Evolutionary conservation across 30 jellyfish, hydroid and myxozoan species (phyloP).

Genomic region (Morbakka virulenta): DNA sequence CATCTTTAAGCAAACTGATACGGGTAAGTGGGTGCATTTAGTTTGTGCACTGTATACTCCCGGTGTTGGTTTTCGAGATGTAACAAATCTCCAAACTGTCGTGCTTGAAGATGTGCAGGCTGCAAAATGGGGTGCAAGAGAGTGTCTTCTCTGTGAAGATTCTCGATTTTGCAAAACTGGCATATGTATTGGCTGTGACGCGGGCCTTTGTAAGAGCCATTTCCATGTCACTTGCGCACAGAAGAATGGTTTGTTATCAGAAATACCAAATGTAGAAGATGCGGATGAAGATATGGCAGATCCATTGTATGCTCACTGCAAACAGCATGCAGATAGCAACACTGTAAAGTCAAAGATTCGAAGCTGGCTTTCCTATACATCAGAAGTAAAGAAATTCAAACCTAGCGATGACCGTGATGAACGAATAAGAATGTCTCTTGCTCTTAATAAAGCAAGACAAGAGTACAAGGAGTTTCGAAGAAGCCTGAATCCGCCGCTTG

Average conservation of each 20-base stretch:
- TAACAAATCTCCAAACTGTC: conserved; percentile 68
- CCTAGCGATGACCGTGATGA: conserved; percentile 55
- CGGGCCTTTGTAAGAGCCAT: conserved; percentile 82
- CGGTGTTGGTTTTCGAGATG: conserved; percentile 86
- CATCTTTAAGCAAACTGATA: conserved; percentile 74
- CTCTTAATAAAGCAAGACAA: conserved; percentile 47
- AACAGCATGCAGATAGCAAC: conserved; percentile 79
- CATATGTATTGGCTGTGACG: conserved; percentile 90
- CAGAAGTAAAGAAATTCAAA: conserved; percentile 48
- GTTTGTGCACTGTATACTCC: conserved; percentile 96
- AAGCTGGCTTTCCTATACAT: conserved; percentile 69
- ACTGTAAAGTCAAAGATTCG: conserved; percentile 37
- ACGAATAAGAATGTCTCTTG: conserved; percentile 41
- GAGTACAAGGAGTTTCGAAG: conserved; percentile 52
- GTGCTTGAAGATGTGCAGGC: conserved; percentile 81
- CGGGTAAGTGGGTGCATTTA: conserved; percentile 94
- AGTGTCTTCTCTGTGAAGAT: conserved; percentile 82
- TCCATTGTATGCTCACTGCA: conserved; percentile 92
- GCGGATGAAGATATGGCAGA: conserved; percentile 73
- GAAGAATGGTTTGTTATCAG: conserved; percentile 82
- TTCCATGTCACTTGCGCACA: conserved; percentile 97
- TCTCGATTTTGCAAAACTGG: conserved; percentile 86
- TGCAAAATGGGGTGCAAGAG: conserved; percentile 78
- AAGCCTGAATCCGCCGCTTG: conserved; percentile 14
- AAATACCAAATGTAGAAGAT: conserved; percentile 80